Evolutionary conservation across 2,888 invertebrate species (phyloP), one percentile per base, ranked within the genome.

Genomic region (Prionchulus punctatus): DNA sequence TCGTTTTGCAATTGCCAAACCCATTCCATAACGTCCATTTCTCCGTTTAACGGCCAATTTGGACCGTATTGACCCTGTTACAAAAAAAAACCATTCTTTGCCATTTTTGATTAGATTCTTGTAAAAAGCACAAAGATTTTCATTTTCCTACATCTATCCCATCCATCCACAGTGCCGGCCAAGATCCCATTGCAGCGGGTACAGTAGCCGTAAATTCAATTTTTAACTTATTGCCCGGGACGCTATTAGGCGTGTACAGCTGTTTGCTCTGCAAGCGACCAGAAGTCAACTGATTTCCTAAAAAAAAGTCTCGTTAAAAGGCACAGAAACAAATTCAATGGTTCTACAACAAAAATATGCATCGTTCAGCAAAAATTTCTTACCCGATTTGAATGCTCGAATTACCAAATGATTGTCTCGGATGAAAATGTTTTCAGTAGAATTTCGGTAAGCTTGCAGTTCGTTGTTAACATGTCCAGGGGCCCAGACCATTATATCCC

Each of bases 1-100:
- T n/a, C n/a, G n/a, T n/a, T n/a, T n/a, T n/a, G n/a, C n/a, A n/a
- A n/a, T n/a, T n/a, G 7, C 45, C 47, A 54, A 4, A 47, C 47
- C 54, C 54, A 54, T 30, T 54, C 54, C 54, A 54, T 54, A 7
- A 54, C 47, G 23, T 54, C 54, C 2, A 54, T 54, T 30, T 54
- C 54, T n/a, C 54, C 54, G 2, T 2, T n/a, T 4, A 3, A 2
- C 28, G 54, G 47, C 54, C 54, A 54, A 18, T 7, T 27, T 2
- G n/a, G n/a, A n/a, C 54, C 54, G 23, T 54, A 54, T 2, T 7
- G 23, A 2, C 18, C 43, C 53, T 53, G 43, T 2, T n/a, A 52
- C n/a, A 23, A 7, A 47, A 7, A 47, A 12, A 23, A 18, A 47
- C 7, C 7, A 21, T 47, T 12, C 7, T 47, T 18, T 18, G 7